A percentile compares a stretch with the other conserved stretches of the same genome.
These are phyloP conservation scores for Dicentrarchus labrax DNA, from an alignment of 2,113 vertebrate genomes.

Conservation along the genomic window DNA sequence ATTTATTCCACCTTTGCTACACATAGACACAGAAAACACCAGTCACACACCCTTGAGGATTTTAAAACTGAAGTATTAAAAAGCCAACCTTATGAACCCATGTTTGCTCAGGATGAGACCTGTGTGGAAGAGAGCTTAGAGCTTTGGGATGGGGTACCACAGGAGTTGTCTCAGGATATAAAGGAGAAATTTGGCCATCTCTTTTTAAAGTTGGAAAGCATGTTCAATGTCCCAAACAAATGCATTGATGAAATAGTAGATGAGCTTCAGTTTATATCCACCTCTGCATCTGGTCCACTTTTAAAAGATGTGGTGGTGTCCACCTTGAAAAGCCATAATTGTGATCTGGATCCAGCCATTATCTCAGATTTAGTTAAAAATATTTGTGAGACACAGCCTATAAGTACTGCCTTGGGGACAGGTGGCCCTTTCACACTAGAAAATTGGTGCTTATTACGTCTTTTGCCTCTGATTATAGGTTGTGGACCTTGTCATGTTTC, in stretches of 20 bases:
- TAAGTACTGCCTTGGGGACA: slow-evolving; percentile 3
- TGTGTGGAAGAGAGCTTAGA: background rate
- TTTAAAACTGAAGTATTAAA: too few relatives aligned
- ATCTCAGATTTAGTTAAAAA: slow-evolving; percentile 16
- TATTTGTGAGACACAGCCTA: background rate
- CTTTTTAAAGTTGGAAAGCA: slow-evolving; percentile 18
- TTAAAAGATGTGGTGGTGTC: background rate
- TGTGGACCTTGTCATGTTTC: slow-evolving; percentile 18
- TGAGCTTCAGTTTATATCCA: too few relatives aligned
- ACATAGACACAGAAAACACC: too few relatives aligned
- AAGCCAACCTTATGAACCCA: background rate
- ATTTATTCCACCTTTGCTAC: too few relatives aligned
- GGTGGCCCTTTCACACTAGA: background rate
- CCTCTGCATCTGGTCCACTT: background rate
- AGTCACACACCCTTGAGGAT: too few relatives aligned
- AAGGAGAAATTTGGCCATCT: slow-evolving; percentile 6
- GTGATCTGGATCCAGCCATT: slow-evolving; percentile 2
- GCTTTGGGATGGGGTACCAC: background rate
- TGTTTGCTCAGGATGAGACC: background rate
- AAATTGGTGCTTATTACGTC: background rate
- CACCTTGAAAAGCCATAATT: slow-evolving; percentile 6
- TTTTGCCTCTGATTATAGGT: background rate
- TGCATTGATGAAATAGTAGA: slow-evolving; percentile 1
- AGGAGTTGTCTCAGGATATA: background rate
- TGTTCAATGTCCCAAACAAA: slow-evolving; percentile 13